Base-by-base conservation (phyloP, 1,140 invertebrate species). In the Brachystomella parvula region DNA sequence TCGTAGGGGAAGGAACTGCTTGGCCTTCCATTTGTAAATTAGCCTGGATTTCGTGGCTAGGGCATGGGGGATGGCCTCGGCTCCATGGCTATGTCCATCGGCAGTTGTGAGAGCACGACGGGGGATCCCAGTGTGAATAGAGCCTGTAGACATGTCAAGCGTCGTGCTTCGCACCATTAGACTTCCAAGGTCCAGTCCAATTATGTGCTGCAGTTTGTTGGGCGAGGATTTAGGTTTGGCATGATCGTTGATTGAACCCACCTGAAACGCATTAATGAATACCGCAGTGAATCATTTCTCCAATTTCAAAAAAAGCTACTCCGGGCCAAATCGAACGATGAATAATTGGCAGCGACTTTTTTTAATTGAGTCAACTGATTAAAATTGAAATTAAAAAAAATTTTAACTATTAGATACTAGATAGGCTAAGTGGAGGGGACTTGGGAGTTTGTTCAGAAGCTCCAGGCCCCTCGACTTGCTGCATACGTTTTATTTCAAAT, bases 131-230 rank as follows among this genome's bases (percentile, higher is more conserved):
- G 24, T 53, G 6, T 53, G 49, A 6, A 53, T 6, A 6, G 49
- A 53, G 3, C 49, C 49, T 15, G 15, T 15, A 53, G 49, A 6
- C 3, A 17, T 53, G 6, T 53, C 49, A 15, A 53, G 49, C 49
- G 49, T 53, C 24, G 49, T 24, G 21, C 6, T 17, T 26, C 24
- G 9, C 24, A 57, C 67, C 2, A 35, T 39, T 17, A 61, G 21
- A 53, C 70, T 71, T 24, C 70, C 70, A 15, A 72, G 47, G 56
- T 72, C 71, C 30, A 72, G 44, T 15, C 67, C 30, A 29, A 72
- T 66, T 12, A 72, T 61, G 21, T 29, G 39, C 57, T 53, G 33
- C 3, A 58, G 1, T 26, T 24, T 24, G 12, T 12, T 6, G 6
- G 24, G 9, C 9, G 9, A 17, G 56, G 24, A 65, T 17, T 60